These are phyloP conservation scores for Oxycera nigricornis DNA, from an alignment of 2,888 invertebrate genomes.

Conservation along the genomic window DNA sequence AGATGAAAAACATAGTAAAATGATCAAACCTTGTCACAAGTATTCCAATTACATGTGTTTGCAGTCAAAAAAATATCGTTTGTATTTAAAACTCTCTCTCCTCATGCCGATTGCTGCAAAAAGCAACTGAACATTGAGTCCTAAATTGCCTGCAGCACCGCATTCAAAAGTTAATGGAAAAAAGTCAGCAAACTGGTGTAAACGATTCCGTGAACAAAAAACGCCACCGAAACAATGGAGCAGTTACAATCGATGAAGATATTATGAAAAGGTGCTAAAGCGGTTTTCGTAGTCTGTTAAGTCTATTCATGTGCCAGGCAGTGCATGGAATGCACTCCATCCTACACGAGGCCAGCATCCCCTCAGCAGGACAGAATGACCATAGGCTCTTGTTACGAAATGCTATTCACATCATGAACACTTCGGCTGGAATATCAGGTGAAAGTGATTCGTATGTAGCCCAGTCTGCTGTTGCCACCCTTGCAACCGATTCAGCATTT, in stretches of 20 bases:
- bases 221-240: not conserved
- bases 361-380: not conserved
- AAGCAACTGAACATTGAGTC: too few relatives aligned
- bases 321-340: not conserved
- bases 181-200: not conserved
- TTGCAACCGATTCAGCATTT: not conserved
- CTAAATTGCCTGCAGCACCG: not conserved
- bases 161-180: not conserved
- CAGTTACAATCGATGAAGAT: not conserved
- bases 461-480: not conserved
- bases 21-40: too few relatives aligned
- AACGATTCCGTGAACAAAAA: not conserved
- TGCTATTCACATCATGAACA: not conserved
- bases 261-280: constrained; percentile 2
- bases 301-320: not conserved
- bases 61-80: too few relatives aligned
- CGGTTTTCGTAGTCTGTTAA: not conserved
- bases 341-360: not conserved
- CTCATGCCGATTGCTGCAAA: too few relatives aligned
- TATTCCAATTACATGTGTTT: too few relatives aligned
- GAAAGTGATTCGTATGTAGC: not conserved
- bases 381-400: not conserved
- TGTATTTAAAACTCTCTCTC: too few relatives aligned
- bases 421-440: not conserved
- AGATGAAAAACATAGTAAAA: too few relatives aligned